Percentiles rank a stretch among this genome's conserved stretches.
phyloP scores from a whole-genome alignment of 2,888 invertebrate genomes.

The Alitta virens region DNA sequence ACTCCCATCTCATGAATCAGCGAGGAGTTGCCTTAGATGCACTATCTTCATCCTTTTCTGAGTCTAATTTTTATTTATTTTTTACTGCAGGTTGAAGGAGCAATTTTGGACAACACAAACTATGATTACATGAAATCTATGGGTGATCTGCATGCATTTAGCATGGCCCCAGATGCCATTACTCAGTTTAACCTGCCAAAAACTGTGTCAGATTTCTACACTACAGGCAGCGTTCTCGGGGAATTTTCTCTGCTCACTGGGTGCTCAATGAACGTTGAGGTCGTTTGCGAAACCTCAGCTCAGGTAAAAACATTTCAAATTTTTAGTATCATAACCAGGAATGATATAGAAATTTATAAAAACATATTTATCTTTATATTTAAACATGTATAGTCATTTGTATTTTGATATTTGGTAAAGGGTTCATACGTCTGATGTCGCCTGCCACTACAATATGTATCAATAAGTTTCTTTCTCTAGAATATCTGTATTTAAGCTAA shows the following conservation, averaged over 20 bases:
- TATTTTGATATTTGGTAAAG: too few species aligned
- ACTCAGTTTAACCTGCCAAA: not conserved
- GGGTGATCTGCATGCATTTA: not conserved
- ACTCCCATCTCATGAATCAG: too few species aligned
- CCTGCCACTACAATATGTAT: too few species aligned
- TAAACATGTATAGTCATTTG: too few species aligned
- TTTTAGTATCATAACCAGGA: too few species aligned
- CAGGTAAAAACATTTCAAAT: slow-evolving; percentile 50
- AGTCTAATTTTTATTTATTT: not conserved
- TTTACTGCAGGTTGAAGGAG: slow-evolving; percentile 1
- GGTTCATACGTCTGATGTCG: too few species aligned
- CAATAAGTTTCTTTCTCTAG: too few species aligned
- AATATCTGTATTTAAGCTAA: too few species aligned
- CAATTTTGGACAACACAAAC: not conserved
- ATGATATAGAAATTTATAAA: too few species aligned
- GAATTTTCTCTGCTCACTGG: slow-evolving; percentile 65
- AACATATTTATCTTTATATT: too few species aligned
- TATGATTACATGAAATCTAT: not conserved
- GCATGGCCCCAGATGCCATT: not conserved
- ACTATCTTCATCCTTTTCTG: too few species aligned
- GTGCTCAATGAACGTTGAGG: slow-evolving; percentile 63
- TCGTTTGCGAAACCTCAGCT: slow-evolving; percentile 64
- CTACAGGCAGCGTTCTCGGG: slow-evolving; percentile 66
- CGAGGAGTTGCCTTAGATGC: too few species aligned
- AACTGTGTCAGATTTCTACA: slow-evolving; percentile 61